Conservation (phyloP, 2,113 vertebrate species). For the Dromaius novaehollandiae region DNA sequence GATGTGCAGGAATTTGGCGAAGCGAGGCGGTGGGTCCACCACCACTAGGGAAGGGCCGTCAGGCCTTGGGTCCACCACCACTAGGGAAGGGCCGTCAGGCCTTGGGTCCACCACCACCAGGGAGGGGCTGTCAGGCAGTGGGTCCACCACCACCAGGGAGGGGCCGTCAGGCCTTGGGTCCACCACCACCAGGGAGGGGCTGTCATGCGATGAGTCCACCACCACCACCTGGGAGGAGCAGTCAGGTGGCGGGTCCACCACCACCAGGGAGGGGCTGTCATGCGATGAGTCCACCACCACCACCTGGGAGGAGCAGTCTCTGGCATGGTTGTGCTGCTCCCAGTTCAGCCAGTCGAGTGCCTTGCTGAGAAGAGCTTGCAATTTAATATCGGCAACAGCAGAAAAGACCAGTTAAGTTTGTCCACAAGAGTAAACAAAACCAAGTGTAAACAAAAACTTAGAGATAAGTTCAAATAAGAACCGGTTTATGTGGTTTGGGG, state of each 20-base stretch:
- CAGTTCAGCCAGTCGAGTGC: not conserved
- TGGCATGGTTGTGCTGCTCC: not conserved
- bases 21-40: not conserved
- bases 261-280: not conserved
- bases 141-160: too few species aligned
- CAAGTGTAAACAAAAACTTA: not conserved
- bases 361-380: not conserved
- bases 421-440: not conserved
- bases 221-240: too few species aligned
- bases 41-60: too few species aligned
- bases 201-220: too few species aligned
- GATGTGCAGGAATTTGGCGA: fast-evolving
- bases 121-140: too few species aligned
- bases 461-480: not conserved
- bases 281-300: not conserved
- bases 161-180: too few species aligned
- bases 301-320: not conserved
- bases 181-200: too few species aligned
- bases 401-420: not conserved
- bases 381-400: not conserved
- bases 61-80: too few species aligned
- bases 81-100: too few species aligned
- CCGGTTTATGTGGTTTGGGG: not conserved
- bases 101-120: too few species aligned
- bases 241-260: too few species aligned